phyloP scores from a whole-genome alignment of 2,888 invertebrate genomes.

The Allygus modestus region DNA sequence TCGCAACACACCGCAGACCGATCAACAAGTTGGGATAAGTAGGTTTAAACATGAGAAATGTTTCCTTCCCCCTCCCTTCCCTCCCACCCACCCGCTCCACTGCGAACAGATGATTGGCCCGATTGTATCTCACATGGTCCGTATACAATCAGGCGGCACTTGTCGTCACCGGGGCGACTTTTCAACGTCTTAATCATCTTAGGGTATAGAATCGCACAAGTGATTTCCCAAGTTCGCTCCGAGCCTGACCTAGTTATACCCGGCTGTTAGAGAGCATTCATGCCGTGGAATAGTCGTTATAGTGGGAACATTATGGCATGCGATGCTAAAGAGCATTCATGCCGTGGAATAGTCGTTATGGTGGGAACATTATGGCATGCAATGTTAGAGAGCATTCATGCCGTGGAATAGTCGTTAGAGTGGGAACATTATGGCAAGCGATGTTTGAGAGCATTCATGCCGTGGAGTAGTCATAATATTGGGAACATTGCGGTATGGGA shows the following conservation, averaged over 20 bases:
- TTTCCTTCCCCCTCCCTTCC: conserved; percentile 62
- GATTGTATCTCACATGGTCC: conserved; percentile 61
- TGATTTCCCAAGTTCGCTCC: conserved; percentile 16
- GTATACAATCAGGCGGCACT: conserved; percentile 23
- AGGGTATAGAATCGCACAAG: conserved; percentile 36
- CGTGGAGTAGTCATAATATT: too few relatives aligned
- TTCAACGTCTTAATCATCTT: conserved; percentile 45
- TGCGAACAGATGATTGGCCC: conserved; percentile 51
- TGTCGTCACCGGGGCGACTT: neutral
- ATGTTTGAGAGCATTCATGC: neutral
- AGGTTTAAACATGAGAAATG: conserved; percentile 53
- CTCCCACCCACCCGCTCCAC: conserved; percentile 1
- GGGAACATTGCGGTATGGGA: too few relatives aligned
- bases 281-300: too few relatives aligned
- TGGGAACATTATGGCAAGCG: too few relatives aligned
- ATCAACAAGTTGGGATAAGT: conserved; percentile 16
- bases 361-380: too few relatives aligned
- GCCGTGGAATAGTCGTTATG: too few relatives aligned
- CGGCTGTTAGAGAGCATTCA: conserved; percentile 6
- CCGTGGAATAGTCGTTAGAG: too few relatives aligned
- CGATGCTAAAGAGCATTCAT: neutral
- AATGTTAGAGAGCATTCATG: neutral
- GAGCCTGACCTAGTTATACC: conserved; percentile 10
- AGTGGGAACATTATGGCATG: too few relatives aligned
- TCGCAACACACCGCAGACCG: neutral